phyloP scores from a whole-genome alignment of 2,888 invertebrate species.

The Hypomecis atomaria region DNA sequence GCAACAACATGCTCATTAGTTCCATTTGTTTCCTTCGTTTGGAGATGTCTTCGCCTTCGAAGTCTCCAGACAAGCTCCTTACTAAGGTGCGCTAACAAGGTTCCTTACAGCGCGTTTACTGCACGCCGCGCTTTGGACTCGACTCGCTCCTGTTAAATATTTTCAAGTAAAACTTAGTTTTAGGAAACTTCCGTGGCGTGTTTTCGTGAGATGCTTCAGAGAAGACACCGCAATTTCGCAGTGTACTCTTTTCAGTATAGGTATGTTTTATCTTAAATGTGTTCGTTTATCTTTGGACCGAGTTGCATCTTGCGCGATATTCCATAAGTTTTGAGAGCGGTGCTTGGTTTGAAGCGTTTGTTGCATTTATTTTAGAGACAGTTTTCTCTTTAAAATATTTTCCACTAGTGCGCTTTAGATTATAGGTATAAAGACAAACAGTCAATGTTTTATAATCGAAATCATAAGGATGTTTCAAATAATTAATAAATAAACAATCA shows the following conservation, averaged over 20 bases:
- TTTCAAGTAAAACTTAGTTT: conserved; percentile 55
- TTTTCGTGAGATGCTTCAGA: conserved; percentile 19
- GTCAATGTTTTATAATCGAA: too few relatives aligned
- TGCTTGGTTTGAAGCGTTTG: not conserved
- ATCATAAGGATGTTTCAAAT: too few relatives aligned
- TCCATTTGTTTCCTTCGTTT: conserved; percentile 68
- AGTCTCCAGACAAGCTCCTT: conserved; percentile 71
- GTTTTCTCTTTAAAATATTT: not conserved
- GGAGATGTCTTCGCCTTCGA: conserved; percentile 61
- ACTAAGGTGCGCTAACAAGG: conserved; percentile 78
- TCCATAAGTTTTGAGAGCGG: conserved; percentile 9
- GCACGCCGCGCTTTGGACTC: conserved; percentile 47
- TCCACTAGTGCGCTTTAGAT: too few relatives aligned
- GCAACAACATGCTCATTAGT: conserved; percentile 77
- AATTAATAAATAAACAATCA: too few relatives aligned
- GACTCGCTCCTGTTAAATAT: conserved; percentile 59
- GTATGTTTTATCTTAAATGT: conserved; percentile 18
- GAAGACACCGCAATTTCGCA: conserved; percentile 10
- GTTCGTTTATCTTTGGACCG: conserved; percentile 22
- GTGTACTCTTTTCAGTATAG: conserved; percentile 23
- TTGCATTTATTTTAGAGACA: not conserved
- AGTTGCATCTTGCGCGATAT: conserved; percentile 3
- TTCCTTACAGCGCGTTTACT: conserved; percentile 73
- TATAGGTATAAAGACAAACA: too few relatives aligned
- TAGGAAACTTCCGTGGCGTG: conserved; percentile 34